Percentiles rank a stretch among this genome's conserved stretches.
Evolutionary conservation across 2,113 vertebrate species (phyloP).

Genomic region (Chaetops frenatus): DNA sequence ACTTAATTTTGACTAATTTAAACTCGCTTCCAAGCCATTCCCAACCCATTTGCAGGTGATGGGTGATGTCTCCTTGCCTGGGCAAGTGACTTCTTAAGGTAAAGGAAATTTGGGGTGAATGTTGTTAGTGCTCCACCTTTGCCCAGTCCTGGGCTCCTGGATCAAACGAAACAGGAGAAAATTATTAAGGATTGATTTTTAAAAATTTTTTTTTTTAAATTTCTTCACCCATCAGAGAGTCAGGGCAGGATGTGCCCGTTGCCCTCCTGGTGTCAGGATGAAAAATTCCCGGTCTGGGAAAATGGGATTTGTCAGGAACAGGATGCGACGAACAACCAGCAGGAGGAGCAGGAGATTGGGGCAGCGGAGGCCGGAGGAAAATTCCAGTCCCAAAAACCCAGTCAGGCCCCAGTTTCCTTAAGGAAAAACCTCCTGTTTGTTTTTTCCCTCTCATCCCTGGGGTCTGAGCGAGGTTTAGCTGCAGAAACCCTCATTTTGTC

Average conservation of each 20-base stretch:
- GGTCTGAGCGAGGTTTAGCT: rapidly evolving
- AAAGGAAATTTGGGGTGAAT: neutral
- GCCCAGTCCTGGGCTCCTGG: neutral
- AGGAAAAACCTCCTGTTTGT: neutral
- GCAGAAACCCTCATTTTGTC: neutral
- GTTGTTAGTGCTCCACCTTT: neutral
- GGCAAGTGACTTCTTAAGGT: neutral
- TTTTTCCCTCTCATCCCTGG: rapidly evolving
- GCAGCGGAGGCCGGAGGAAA: neutral
- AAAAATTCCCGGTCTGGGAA: neutral
- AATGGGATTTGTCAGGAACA: neutral
- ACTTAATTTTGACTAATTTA: neutral
- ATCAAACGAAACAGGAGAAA: neutral
- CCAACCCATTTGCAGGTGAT: neutral
- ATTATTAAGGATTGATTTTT: neutral
- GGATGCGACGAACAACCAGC: neutral
- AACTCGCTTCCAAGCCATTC: neutral
- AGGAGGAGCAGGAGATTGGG: constrained; percentile 50
- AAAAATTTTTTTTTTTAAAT: neutral
- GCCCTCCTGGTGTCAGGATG: neutral
- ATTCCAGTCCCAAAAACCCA: neutral
- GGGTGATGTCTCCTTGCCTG: neutral
- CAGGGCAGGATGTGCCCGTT: rapidly evolving
- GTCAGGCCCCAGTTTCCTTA: neutral
- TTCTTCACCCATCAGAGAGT: neutral